These are phyloP conservation scores for Argyresthia albistria DNA, from an alignment of 2,888 invertebrate species.

Conservation along the genomic window DNA sequence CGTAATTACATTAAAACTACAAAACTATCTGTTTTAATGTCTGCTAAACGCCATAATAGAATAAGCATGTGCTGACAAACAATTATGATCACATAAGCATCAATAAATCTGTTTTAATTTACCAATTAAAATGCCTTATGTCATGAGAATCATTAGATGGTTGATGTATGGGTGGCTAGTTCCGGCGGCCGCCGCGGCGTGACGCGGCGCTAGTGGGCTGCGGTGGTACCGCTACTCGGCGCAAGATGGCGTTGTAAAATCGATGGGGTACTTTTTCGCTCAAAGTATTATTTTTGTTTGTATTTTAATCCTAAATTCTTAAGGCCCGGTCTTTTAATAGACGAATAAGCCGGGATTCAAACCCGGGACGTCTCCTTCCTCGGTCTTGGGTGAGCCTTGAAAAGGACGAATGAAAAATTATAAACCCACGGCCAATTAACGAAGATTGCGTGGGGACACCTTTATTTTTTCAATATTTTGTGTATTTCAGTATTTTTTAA, in stretches of 20 bases:
- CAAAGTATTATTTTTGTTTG: too few relatives aligned
- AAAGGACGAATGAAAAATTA: too few relatives aligned
- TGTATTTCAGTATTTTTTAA: too few relatives aligned
- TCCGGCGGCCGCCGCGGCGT: constrained; percentile 26
- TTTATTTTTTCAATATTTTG: too few relatives aligned
- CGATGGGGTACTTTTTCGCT: constrained; percentile 15
- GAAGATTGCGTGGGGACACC: too few relatives aligned
- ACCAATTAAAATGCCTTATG: constrained; percentile 34
- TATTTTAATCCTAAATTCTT: too few relatives aligned
- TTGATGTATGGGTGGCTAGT: constrained; percentile 38
- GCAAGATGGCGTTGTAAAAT: constrained; percentile 44
- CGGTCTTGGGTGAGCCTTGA: too few relatives aligned
- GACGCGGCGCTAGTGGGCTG: constrained; percentile 26
- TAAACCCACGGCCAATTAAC: too few relatives aligned
- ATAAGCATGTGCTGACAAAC: constrained; percentile 16
- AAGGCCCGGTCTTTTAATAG: too few relatives aligned
- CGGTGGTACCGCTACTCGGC: constrained; percentile 35
- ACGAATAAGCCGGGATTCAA: too few relatives aligned
- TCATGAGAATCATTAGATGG: constrained; percentile 16
- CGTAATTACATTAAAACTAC: neutral
- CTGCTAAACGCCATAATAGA: constrained; percentile 1
- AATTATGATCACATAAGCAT: constrained; percentile 37
- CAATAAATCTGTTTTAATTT: constrained; percentile 59
- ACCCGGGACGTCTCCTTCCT: too few relatives aligned
- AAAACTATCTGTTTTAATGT: constrained; percentile 1